Evolutionary conservation across 2,113 vertebrate genomes (phyloP), one percentile per base, ranked within the genome.

Genomic region (Regulus satrapa): DNA sequence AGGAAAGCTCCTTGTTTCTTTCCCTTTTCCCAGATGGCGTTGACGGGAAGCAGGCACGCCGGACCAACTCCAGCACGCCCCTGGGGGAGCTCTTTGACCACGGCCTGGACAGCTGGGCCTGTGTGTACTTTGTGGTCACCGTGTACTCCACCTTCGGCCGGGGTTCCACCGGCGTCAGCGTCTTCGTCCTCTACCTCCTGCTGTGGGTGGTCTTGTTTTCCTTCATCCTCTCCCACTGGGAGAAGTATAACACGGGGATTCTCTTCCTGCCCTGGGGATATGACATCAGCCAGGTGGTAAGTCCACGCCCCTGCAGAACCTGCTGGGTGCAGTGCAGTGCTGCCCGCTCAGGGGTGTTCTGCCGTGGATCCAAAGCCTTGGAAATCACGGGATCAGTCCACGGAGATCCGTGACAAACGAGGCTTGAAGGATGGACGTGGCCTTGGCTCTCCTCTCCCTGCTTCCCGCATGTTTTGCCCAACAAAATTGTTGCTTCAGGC

Each of bases 191-290:
- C 76, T 99, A 99, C 94, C 98, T 98, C 92, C 98, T 99, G 79
- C 97, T 99, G 6, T 99, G 99, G 99, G 98, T 99, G 94, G 99
- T 99, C 91, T 98, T 99, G 89, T 99, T 99, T 95, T 99, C 99
- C 41, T 99, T 99, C 97, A 99, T 99, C 96, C 98, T 99, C 61
- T 99, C 99, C 64, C 99, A 99, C 97, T 99, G 99, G 99, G 99
- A 99, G 98, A 99, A 99, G 85, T 99, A 99, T 91, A 99, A 99
- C 98, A 99, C 99, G 0, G 99, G 99, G 12, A 98, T 99, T 96
- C 98, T 99, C 96, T 99, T 99, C 95, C 98, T 99, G 96, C 99
- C 99, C 6, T 99, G 99, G 99, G 99, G 99, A 49, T 99, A 99
- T 93, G 99, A 99, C 97, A 92, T 99, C 97, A 99, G 99, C 95